Evolutionary conservation across 2,797 vertebrate species (phyloP), one percentile per base, ranked within the genome.

Genomic region (Odontamblyopus lacepedii): DNA sequence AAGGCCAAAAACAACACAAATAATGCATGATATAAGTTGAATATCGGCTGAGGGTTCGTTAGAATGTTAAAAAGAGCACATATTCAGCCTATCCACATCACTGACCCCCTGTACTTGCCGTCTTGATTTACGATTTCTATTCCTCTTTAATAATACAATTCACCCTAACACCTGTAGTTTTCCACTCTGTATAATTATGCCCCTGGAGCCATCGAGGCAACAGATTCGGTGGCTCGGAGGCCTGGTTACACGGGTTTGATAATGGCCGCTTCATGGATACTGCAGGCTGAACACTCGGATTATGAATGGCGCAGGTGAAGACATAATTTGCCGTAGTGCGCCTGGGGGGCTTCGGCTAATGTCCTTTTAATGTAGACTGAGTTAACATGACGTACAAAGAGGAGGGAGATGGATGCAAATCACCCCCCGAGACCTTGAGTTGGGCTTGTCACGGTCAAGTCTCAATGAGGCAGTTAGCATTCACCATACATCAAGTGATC

Each of bases 401-500:
- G 15, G 12, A 60, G 59, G 59, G n/a, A 60, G 59, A 60, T 60
- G 59, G 27, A 60, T 60, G 13, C 2, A 6, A 60, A 60, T 30
- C 27, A 60, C 13, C 15, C 13, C 15, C 2, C 3, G 5, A 26
- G 59, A 60, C 59, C 27, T 30, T 18, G 59, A 30, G 59, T 27
- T 30, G 13, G 12, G 27, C 57, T 60, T 6, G 57, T 60, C 57
- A 60, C 27, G 57, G 57, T 60, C 59, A 60, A 18, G 9, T 60
- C 59, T 29, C 59, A 60, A 60, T 60, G 27, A 60, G 27, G 59
- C 59, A 60, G 13, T 60, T 60, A 15, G 5, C 59, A 60, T 60
- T 30, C 26, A 18, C 27, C 5, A 15, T 30, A 15, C 27, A 5
- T 16, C 12, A 15, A 15, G 6, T 15, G 16, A 0, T 18, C 3